phyloP scores from a whole-genome alignment of 2,888 invertebrate species.

The Ophion costatus region DNA sequence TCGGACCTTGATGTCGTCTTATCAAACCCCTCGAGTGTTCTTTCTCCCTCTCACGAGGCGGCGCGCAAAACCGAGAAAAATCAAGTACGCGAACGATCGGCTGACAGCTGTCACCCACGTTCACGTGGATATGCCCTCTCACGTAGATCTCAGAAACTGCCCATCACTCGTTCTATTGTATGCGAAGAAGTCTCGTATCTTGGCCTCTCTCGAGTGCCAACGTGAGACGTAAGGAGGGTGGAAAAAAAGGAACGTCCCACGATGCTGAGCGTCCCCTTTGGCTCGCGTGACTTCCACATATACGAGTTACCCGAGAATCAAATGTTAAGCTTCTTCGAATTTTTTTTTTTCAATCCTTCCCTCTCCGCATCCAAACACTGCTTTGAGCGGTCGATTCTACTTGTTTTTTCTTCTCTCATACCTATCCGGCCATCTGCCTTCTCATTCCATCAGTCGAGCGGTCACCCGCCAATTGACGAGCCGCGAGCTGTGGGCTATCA shows the following conservation, averaged over 20 bases:
- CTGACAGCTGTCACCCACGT: conserved; percentile 76
- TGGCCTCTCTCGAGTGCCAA: conserved; percentile 33
- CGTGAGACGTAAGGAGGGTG: conserved; percentile 46
- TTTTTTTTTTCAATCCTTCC: conserved; percentile 10
- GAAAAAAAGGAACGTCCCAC: conserved; percentile 35
- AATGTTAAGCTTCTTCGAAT: background rate
- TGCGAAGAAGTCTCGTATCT: conserved; percentile 62
- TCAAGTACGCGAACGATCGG: conserved; percentile 50
- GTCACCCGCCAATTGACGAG: background rate
- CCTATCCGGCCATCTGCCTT: conserved; percentile 61
- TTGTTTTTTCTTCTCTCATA: conserved; percentile 35
- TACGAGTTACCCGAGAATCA: background rate
- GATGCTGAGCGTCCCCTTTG: conserved; percentile 39
- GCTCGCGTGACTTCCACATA: background rate
- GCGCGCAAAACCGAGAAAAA: conserved; percentile 49
- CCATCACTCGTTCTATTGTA: conserved; percentile 76
- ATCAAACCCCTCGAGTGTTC: conserved; percentile 49
- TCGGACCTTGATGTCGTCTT: conserved; percentile 52
- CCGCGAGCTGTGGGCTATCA: background rate
- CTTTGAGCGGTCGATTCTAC: conserved; percentile 41
- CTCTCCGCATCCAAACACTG: conserved; percentile 11
- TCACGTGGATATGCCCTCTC: conserved; percentile 63
- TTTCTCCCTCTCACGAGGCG: conserved; percentile 17
- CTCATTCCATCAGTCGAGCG: conserved; percentile 40
- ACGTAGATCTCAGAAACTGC: conserved; percentile 72